These are phyloP conservation scores for Leucoraja erinaceus DNA, from an alignment of 2,113 vertebrate genomes.

Conservation along the genomic window DNA sequence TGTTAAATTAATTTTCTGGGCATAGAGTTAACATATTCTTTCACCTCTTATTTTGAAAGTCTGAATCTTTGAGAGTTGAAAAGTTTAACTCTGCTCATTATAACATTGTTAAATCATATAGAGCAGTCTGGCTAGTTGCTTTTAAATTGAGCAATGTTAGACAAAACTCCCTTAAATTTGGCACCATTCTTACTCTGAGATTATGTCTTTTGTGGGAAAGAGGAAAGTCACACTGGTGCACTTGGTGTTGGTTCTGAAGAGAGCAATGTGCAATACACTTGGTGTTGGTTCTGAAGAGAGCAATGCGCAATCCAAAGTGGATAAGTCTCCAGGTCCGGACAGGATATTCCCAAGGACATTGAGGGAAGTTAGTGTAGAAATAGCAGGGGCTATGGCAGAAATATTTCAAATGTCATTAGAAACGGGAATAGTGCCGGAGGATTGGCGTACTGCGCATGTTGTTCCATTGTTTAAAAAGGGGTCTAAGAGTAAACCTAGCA, in stretches of 20 bases:
- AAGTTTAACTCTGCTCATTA: background rate
- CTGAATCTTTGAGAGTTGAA: background rate
- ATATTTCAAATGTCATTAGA: too few species aligned
- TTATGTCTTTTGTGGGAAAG: background rate
- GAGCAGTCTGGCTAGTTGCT: background rate
- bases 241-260: background rate
- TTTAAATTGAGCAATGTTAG: background rate
- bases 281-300: too few species aligned
- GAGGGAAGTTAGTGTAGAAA: too few species aligned
- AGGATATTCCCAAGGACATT: too few species aligned
- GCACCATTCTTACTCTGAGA: background rate
- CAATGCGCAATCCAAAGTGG: too few species aligned
- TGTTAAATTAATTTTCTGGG: background rate
- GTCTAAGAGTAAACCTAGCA: too few species aligned
- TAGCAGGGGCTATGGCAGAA: too few species aligned
- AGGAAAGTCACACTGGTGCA: background rate
- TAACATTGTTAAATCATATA: background rate
- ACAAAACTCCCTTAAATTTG: background rate
- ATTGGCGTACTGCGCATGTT: too few species aligned
- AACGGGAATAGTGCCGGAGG: too few species aligned
- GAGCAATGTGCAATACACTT: background rate
- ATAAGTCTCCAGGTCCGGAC: too few species aligned
- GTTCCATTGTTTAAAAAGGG: too few species aligned
- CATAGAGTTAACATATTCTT: background rate
- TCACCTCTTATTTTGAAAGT: background rate